Evolutionary conservation across 2,888 invertebrate genomes (phyloP), one percentile per base, ranked within the genome.

Genomic region (Lutraria lutraria): DNA sequence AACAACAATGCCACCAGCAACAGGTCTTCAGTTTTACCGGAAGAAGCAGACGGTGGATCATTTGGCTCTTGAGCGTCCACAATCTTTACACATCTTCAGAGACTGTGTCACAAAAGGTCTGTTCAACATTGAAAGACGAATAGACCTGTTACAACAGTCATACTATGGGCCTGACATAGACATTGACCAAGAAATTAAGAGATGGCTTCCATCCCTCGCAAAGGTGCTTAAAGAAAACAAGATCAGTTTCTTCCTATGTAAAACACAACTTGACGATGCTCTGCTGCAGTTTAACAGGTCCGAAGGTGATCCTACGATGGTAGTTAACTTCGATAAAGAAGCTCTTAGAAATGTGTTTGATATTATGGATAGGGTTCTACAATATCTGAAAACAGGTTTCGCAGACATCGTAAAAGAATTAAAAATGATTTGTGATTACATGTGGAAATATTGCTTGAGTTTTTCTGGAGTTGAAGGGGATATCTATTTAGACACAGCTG

Each of bases 361-460:
- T 15, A 90, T 90, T 68, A 88, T 94, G 3, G 90, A 92, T 25
- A 92, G 94, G 84, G 90, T 94, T 8, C 29, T 91, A 12, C 84
- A 91, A 10, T 91, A 93, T 81, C 83, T 95, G 0, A 93, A 94
- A 52, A 93, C 92, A 29, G 94, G 94, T 16, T 95, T 96, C 68
- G 90, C 93, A 0, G 93, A 94, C 19, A 92, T 95, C 6, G 92
- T 94, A 4, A 90, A 91, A 29, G 93, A 92, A 29, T 88, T 95
- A n/a, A 90, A 93, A 85, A 86, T 89, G 43, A 85, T 96, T 4
- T 82, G 88, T 81, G 93, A 92, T 25, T 95, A 93, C 85, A 94
- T 95, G 93, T 89, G 89, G 54, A 95, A 94, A 88, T 96, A 96
- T 86, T 95, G 95, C 88, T 90, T 93, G 80, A 95, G 95, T 88